A percentile compares a stretch with the other conserved stretches of the same genome.
These are phyloP conservation scores for Patella pellucida DNA, from an alignment of 2,888 invertebrate genomes.

Conservation along the genomic window DNA sequence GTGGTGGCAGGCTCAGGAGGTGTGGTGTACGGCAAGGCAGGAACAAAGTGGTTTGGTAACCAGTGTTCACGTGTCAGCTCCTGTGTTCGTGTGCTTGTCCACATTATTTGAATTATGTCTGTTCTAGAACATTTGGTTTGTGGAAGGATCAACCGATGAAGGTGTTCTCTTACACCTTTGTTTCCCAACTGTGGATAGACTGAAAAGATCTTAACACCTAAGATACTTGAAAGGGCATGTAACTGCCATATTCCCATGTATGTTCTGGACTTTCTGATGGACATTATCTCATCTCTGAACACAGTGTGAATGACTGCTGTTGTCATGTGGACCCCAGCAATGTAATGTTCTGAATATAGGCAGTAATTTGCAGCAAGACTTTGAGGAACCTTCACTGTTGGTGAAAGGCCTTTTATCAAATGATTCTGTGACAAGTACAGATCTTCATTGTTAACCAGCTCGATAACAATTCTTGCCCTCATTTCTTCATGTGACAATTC, in stretches of 20 bases:
- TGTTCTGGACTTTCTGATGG: neutral
- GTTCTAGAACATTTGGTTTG: slow-evolving; percentile 37
- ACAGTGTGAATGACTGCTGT: too few species aligned
- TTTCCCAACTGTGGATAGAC: slow-evolving; percentile 35
- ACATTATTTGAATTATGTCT: slow-evolving; percentile 32
- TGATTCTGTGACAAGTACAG: slow-evolving; percentile 7
- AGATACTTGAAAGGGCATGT: slow-evolving; percentile 31
- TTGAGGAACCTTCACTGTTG: slow-evolving; percentile 3
- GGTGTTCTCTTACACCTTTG: slow-evolving; percentile 32
- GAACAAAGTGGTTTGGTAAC: neutral
- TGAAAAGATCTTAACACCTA: slow-evolving; percentile 24
- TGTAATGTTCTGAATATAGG: too few species aligned
- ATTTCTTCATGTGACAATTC: slow-evolving; percentile 22
- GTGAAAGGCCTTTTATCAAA: slow-evolving; percentile 14
- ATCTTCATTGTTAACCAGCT: slow-evolving; percentile 17
- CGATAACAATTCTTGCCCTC: slow-evolving; percentile 28
- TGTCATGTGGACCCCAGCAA: too few species aligned
- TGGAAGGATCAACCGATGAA: slow-evolving; percentile 16
- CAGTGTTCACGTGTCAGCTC: neutral
- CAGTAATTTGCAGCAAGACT: slow-evolving; percentile 1
- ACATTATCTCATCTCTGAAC: too few species aligned
- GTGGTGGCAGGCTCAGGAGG: too few species aligned
- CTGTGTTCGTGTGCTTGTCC: neutral
- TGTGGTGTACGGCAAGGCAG: neutral
- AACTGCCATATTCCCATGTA: slow-evolving; percentile 34